phyloP scores from a whole-genome alignment of 2,888 invertebrate species.

The Choreutis nemorana region DNA sequence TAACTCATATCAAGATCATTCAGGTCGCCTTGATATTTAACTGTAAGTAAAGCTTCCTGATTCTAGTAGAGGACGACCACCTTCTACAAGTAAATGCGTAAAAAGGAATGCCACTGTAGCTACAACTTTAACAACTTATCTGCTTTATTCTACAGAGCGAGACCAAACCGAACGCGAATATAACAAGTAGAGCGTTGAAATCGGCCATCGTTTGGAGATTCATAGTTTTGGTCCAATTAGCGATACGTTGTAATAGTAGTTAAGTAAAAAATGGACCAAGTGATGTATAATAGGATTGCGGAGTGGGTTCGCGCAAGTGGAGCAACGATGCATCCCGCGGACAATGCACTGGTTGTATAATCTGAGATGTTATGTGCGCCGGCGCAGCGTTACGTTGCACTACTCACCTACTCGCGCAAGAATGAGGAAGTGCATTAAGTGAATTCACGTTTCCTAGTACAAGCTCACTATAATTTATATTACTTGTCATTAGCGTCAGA shows the following conservation, averaged over 20 bases:
- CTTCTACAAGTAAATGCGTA: conserved; percentile 13
- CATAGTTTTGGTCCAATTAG: too few species aligned
- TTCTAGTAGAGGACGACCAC: conserved; percentile 34
- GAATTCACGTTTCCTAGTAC: conserved; percentile 41
- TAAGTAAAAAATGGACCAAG: conserved; percentile 5
- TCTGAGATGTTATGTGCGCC: conserved; percentile 22
- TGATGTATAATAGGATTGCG: conserved; percentile 6
- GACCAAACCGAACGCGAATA: conserved; percentile 26
- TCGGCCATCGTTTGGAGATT: conserved; percentile 32
- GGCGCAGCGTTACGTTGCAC: conserved; percentile 30
- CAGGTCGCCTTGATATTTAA: conserved; percentile 58
- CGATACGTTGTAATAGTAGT: conserved; percentile 10
- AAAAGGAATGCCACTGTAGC: too few species aligned
- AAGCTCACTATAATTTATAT: too few species aligned
- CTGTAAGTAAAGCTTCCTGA: conserved; percentile 44
- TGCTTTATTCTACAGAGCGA: conserved; percentile 19
- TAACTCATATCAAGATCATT: too few species aligned
- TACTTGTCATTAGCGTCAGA: too few species aligned
- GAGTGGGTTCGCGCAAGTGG: conserved; percentile 18
- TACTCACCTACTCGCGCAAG: conserved; percentile 40
- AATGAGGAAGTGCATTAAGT: conserved; percentile 46
- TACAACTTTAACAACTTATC: conserved; percentile 12
- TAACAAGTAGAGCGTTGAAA: conserved; percentile 37
- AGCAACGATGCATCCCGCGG: conserved; percentile 20
- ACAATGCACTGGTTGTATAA: conserved; percentile 46